Evolutionary conservation across 1,140 invertebrate species (phyloP), one percentile per base, ranked within the genome.

Genomic region (Octopus sinensis): DNA sequence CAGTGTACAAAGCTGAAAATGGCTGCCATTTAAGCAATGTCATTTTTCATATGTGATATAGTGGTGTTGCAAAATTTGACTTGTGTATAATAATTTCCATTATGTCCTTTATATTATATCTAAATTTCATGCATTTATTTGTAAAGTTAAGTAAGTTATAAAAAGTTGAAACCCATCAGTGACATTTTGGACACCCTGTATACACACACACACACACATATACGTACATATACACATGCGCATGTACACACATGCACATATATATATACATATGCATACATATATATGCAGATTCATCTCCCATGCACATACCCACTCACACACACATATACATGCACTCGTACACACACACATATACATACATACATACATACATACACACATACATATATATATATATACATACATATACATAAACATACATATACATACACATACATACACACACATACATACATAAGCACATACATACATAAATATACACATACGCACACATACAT

Each of bases 381-480:
- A 62, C 56, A 62, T 62, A 62, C 56, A 62, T 62, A 62, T 62
- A 62, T 62, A 62, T 62, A 62, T 62, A 62, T 17, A 62, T 62
- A 62, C 17, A 62, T 62, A 62, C 1, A 62, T 17, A 17, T 62
- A 62, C 56, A 62, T 62, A 62, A 7, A 62, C 17, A 62, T 62
- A 62, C 17, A 62, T 62, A 62, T 17, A 62, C 17, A 62, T 17
- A 62, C 17, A 62, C 17, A 62, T 62, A 62, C 17, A 62, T 17
- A 62, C 17, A 62, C 17, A 62, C 17, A 62, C 17, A 62, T 17
- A 17, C 17, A 62, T 17, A 62, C 17, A 62, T 17, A 62, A 9
- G 17, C 17, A 62, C 17, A 62, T 62, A 62, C 56, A 62, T 62
- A 62, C 56, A 62, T 62, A 62, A 9, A 62, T 62, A 62, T 17